Evolutionary conservation across 2,797 vertebrate species (phyloP).

Genomic region (Xiphophorus birchmanni): DNA sequence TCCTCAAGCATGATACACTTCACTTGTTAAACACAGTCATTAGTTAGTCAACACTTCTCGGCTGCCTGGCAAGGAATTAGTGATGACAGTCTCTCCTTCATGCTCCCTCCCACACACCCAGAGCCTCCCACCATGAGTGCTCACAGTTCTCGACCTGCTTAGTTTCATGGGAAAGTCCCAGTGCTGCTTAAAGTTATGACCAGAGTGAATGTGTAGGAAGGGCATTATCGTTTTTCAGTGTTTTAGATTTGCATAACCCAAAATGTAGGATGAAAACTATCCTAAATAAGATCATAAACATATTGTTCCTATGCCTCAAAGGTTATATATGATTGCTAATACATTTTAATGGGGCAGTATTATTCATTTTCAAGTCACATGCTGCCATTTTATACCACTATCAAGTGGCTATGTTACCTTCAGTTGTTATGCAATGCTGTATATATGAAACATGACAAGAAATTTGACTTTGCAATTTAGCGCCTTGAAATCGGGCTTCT

Average conservation of each 20-base stretch:
- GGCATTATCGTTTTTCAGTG: slow-evolving; percentile 13
- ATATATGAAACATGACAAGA: no score
- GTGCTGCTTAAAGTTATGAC: slow-evolving; percentile 59
- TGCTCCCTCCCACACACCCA: slow-evolving; percentile 75
- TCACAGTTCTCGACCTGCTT: slow-evolving; percentile 65
- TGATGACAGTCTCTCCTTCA: slow-evolving; percentile 80
- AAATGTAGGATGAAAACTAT: slow-evolving; percentile 27
- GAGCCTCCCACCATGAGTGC: slow-evolving; percentile 83
- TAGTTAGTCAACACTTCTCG: slow-evolving; percentile 85
- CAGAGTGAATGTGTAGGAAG: slow-evolving; percentile 57
- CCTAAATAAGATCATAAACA: slow-evolving; percentile 27
- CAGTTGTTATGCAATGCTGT: no score
- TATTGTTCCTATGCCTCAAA: slow-evolving; percentile 20
- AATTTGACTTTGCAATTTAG: no score
- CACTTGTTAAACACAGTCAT: slow-evolving; percentile 83
- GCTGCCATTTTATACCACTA: no score
- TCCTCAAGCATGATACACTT: slow-evolving; percentile 81
- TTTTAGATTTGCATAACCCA: slow-evolving; percentile 43
- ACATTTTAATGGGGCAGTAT: neutral
- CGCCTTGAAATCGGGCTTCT: no score
- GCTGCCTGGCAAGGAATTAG: slow-evolving; percentile 79
- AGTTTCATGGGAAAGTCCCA: slow-evolving; percentile 77
- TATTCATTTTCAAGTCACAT: no score
- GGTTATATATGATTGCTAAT: neutral
- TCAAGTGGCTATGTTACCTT: no score